Percentiles rank a stretch among this genome's conserved stretches.
Conservation (phyloP, 1,140 invertebrate genomes). For the Heliothis virescens region DNA sequence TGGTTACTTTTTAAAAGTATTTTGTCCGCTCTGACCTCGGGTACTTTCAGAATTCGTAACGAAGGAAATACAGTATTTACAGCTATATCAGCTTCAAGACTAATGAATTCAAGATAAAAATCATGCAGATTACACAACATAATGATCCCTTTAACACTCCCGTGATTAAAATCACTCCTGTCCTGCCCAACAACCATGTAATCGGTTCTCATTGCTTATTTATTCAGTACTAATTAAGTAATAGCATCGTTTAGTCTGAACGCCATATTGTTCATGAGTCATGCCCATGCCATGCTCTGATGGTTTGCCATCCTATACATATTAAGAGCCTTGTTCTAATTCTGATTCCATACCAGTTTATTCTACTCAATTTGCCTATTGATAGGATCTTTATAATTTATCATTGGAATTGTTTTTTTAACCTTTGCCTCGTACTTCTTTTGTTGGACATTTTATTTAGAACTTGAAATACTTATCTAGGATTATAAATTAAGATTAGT, state of each 20-base stretch:
- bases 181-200: slow-evolving; percentile 53
- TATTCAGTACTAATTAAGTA: slow-evolving; percentile 59
- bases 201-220: slow-evolving; percentile 56
- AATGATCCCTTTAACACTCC: slow-evolving; percentile 11
- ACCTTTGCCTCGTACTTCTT: slow-evolving; percentile 9
- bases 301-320: slow-evolving; percentile 53
- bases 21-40: no score
- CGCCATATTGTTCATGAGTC: slow-evolving; percentile 71
- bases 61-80: no score
- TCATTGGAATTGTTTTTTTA: slow-evolving; percentile 28
- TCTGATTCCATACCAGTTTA: slow-evolving; percentile 29
- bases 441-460: slow-evolving; percentile 1
- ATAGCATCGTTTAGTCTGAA: slow-evolving; percentile 70
- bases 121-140: neutral
- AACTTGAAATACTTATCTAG: neutral
- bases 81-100: no score
- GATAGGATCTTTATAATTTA: slow-evolving; percentile 24
- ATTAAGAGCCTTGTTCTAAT: slow-evolving; percentile 37
- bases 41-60: no score
- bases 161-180: slow-evolving; percentile 33
- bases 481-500: neutral
- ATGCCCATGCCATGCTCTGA: slow-evolving; percentile 58
- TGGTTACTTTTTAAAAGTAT: no score
- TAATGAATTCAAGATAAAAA: slow-evolving; percentile 1
- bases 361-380: slow-evolving; percentile 10